A percentile compares a stretch with the other conserved stretches of the same genome.
Evolutionary conservation across 2,888 invertebrate genomes (phyloP).

Genomic region (Cephus sareptanus): DNA sequence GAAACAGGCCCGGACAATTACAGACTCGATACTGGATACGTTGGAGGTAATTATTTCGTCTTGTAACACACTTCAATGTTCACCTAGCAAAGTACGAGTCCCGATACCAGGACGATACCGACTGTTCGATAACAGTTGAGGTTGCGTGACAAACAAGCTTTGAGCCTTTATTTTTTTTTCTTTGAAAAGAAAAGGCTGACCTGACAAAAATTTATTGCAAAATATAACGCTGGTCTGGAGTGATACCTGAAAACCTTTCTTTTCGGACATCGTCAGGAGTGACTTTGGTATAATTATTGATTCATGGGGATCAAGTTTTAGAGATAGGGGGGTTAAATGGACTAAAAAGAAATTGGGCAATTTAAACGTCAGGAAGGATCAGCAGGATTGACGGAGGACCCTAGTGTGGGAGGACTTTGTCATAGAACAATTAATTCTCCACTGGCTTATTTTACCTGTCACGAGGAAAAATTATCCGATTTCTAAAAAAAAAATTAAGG

Average conservation of each 20-base stretch:
- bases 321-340: not conserved
- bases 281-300: not conserved
- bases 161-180: not conserved
- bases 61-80: not conserved
- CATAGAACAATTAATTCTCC: not conserved
- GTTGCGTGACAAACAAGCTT: not conserved
- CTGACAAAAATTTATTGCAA: not conserved
- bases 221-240: not conserved
- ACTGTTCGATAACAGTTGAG: not conserved
- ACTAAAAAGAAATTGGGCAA: not conserved
- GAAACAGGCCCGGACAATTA: conserved; percentile 73
- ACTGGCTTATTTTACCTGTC: not conserved
- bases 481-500: not conserved
- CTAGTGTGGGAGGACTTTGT: not conserved
- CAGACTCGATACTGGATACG: conserved; percentile 71
- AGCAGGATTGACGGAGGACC: not conserved
- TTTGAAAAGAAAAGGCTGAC: not conserved
- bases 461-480: not conserved
- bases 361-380: not conserved
- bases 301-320: not conserved
- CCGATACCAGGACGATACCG: not conserved
- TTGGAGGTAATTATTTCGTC: conserved; percentile 67
- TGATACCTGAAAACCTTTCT: not conserved
- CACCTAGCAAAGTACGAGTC: not conserved
- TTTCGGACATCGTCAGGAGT: not conserved